Evolutionary conservation across 2,888 invertebrate species (phyloP).

Genomic region (Dryocosmus kuriphilus): DNA sequence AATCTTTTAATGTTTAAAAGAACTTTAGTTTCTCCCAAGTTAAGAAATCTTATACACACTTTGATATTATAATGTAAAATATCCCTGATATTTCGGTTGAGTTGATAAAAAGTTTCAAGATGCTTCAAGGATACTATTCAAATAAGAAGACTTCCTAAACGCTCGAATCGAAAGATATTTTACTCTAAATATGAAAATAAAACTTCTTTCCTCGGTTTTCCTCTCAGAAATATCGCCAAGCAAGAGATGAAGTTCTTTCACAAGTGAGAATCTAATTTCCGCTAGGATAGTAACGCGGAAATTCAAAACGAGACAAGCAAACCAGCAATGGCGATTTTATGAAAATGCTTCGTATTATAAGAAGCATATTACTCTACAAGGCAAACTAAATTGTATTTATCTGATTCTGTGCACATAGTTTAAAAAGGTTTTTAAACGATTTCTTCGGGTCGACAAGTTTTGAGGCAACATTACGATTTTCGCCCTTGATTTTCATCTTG

Average conservation of each 20-base stretch:
- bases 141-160: not conserved
- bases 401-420: not conserved
- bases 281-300: not conserved
- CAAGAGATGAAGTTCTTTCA: not conserved
- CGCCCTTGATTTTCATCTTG: not conserved
- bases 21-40: not conserved
- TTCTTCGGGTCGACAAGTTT: not conserved
- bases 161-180: not conserved
- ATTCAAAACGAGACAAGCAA: not conserved
- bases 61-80: not conserved
- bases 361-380: not conserved
- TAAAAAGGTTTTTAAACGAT: not conserved
- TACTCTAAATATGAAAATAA: not conserved
- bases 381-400: not conserved
- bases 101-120: not conserved
- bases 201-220: not conserved
- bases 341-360: not conserved
- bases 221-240: not conserved
- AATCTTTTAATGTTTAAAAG: not conserved
- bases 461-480: not conserved
- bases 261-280: constrained; percentile 3
- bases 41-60: not conserved
- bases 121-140: not conserved
- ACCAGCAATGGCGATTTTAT: constrained; percentile 2
- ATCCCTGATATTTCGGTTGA: not conserved